Conservation (phyloP, 2,113 vertebrate species). For the Morphnarchus princeps region DNA sequence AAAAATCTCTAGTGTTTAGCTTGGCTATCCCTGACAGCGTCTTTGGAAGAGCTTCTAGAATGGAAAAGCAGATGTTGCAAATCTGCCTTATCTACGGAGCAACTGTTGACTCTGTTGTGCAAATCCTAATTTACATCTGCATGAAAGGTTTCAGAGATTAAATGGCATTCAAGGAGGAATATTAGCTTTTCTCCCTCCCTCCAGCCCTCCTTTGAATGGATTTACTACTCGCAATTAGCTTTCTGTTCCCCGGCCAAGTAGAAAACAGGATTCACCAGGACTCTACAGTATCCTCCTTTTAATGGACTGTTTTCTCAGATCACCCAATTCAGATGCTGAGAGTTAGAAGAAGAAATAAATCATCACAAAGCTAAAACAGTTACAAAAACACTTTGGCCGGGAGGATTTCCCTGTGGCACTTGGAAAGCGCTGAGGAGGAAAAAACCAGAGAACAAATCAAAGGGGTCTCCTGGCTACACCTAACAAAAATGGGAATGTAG, state of each 20-base stretch:
- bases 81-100: constrained; percentile 58
- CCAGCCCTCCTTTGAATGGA: constrained; percentile 58
- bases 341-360: constrained; percentile 44
- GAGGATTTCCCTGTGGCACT: constrained; percentile 6
- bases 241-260: constrained; percentile 68
- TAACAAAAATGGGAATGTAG: not conserved
- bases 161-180: constrained; percentile 67
- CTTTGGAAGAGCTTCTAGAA: constrained; percentile 48
- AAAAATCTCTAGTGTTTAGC: constrained; percentile 16
- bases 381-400: constrained; percentile 16
- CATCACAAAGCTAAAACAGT: constrained; percentile 12
- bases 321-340: constrained; percentile 30
- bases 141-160: constrained; percentile 67
- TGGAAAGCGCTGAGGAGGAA: not conserved
- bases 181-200: constrained; percentile 65
- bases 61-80: constrained; percentile 70
- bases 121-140: constrained; percentile 70
- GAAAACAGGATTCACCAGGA: constrained; percentile 67
- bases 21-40: not conserved
- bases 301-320: constrained; percentile 57
- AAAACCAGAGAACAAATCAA: not conserved
- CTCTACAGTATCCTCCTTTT: constrained; percentile 59
- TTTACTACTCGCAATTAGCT: constrained; percentile 69
- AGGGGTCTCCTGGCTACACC: not conserved
- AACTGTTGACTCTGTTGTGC: constrained; percentile 66